Evolutionary conservation across 2,888 invertebrate genomes (phyloP).

Genomic region (Oscheius sp.): DNA sequence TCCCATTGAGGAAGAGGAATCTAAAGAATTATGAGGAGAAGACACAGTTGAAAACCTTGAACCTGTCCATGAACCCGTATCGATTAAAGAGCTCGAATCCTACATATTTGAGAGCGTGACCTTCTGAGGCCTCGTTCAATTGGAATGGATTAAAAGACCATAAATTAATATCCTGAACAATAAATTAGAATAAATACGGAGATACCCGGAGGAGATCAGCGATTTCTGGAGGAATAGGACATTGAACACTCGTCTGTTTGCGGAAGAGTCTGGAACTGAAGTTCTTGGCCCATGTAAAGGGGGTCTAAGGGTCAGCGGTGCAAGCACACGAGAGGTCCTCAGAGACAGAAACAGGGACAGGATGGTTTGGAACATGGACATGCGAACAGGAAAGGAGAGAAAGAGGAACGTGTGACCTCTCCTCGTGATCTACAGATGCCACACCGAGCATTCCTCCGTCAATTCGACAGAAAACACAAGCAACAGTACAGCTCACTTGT

Average conservation of each 20-base stretch:
- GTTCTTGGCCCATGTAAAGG: slow-evolving; percentile 7
- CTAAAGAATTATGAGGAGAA: slow-evolving; percentile 37
- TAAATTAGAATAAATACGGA: background rate
- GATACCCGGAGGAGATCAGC: slow-evolving; percentile 49
- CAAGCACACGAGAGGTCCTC: slow-evolving; percentile 22
- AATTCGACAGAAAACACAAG: background rate
- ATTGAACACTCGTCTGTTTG: slow-evolving; percentile 63
- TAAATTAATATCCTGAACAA: slow-evolving; percentile 83
- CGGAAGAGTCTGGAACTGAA: slow-evolving; percentile 63
- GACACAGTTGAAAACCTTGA: slow-evolving; percentile 75
- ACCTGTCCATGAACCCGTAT: slow-evolving; percentile 93
- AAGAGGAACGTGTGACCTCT: slow-evolving; percentile 26
- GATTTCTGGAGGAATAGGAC: slow-evolving; percentile 68
- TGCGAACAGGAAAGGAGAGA: background rate
- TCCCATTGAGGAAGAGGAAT: slow-evolving; percentile 77
- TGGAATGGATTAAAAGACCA: slow-evolving; percentile 95
- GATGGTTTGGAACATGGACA: slow-evolving; percentile 3
- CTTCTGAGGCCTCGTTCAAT: slow-evolving; percentile 84
- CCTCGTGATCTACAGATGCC: slow-evolving; percentile 11
- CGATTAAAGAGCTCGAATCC: slow-evolving; percentile 92
- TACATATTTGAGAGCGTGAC: slow-evolving; percentile 88
- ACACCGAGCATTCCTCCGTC: slow-evolving; percentile 8
- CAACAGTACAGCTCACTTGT: slow-evolving; percentile 72
- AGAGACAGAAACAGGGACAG: slow-evolving; percentile 18
- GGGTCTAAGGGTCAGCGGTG: slow-evolving; percentile 20